phyloP scores from a whole-genome alignment of 2,888 invertebrate genomes.

The Drosophila setosimentum region DNA sequence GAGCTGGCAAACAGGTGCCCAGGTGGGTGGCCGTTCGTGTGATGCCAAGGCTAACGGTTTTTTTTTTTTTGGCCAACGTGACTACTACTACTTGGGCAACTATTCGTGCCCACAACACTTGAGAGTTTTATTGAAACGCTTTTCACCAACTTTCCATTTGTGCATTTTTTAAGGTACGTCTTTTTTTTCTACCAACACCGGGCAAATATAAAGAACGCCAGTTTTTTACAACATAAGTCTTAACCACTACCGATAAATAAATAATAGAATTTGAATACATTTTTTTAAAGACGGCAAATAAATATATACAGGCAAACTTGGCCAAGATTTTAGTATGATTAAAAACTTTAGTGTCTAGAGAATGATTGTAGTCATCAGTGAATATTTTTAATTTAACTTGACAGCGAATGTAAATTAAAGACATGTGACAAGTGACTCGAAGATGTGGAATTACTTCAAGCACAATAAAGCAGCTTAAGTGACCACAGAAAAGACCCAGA shows the following conservation, averaged over 20 bases:
- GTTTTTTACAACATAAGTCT: not conserved
- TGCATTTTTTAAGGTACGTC: not conserved
- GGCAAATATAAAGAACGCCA: not conserved
- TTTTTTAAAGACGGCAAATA: not conserved
- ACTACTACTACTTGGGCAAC: constrained; percentile 16
- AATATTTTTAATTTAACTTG: not conserved
- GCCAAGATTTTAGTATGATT: not conserved
- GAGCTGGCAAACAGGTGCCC: constrained; percentile 28
- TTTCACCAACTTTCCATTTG: constrained; percentile 24
- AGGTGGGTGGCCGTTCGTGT: constrained; percentile 17
- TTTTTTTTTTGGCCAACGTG: constrained; percentile 31
- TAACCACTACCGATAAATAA: not conserved
- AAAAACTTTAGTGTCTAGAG: not conserved
- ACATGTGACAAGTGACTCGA: not conserved
- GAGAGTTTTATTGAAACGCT: constrained; percentile 30
- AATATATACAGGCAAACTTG: not conserved
- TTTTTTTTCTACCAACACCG: not conserved
- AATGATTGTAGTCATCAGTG: not conserved
- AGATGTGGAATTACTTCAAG: not conserved
- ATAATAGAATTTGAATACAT: not conserved
- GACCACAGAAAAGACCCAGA: not conserved
- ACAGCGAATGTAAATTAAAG: not conserved
- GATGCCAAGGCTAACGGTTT: constrained; percentile 1
- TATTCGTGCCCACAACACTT: constrained; percentile 20
- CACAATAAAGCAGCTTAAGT: not conserved